Evolutionary conservation across 2,888 invertebrate genomes (phyloP), one percentile per base, ranked within the genome.

Genomic region (Melolontha melolontha): DNA sequence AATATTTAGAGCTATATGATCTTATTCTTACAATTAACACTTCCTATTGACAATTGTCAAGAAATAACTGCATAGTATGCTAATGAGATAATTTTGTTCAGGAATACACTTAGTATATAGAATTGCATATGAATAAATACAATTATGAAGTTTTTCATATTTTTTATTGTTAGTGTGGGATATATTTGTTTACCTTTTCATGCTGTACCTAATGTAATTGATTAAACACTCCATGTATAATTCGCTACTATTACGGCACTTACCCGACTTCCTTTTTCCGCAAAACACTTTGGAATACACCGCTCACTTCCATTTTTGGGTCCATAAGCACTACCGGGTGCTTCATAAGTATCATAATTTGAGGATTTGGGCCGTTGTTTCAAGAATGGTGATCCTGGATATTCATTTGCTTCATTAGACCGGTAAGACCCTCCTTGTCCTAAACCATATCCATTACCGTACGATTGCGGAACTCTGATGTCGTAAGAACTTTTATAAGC

Each of bases 201-300:
- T 22, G 4, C 22, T 2, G 2, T 22, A 22, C 4, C 4, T 22
- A 22, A 4, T 22, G 22, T 4, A 22, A 22, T 22, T 22, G 22
- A 2, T 22, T 22, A 22, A 4, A 22, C 1, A 22, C 4, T 22
- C 4, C 22, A 2, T n/a, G n/a, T n/a, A n/a, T 22, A 22, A 22
- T 22, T 49, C 22, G 14, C 5, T 41, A 50, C n/a, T 27, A 10
- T 14, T 50, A 5, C 4, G 16, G 17, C 10, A 82, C 86, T 82
- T 85, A 92, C 92, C 78, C 93, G 86, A 69, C 87, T 89, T 79
- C 95, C 95, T 83, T 95, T 95, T 83, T 95, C 94, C 0, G 95
- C 95, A 73, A 93, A 91, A 82, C 95, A 95, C 86, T 95, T 94
- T 0, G 94, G 94, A 44, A 89, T 88, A 78, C 95, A 95, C 76